These are phyloP conservation scores for Epinephelus malabaricus DNA, from an alignment of 2,797 vertebrate species.

Conservation along the genomic window DNA sequence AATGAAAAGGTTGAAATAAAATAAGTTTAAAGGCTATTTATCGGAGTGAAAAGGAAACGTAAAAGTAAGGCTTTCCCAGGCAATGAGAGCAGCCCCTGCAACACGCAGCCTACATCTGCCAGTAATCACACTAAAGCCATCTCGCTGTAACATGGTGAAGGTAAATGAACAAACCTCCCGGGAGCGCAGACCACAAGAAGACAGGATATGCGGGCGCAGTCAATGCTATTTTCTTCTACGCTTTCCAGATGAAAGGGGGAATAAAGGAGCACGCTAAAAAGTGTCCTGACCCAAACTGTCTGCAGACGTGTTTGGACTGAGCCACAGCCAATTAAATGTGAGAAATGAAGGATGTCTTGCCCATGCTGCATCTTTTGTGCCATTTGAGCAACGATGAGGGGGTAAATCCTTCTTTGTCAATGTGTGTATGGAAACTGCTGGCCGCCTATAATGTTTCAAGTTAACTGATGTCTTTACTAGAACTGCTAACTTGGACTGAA, in stretches of 20 bases:
- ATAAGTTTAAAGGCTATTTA: background rate
- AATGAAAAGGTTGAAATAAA: conserved; percentile 3
- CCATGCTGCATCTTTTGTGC: conserved; percentile 35
- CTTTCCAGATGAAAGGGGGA: conserved; percentile 62
- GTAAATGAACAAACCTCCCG: conserved; percentile 67
- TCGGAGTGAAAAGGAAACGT: conserved; percentile 15
- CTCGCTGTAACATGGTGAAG: conserved; percentile 48
- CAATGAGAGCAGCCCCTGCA: conserved; percentile 6
- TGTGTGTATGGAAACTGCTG: conserved; percentile 29
- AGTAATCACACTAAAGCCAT: conserved; percentile 60
- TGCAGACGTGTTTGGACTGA: conserved; percentile 50
- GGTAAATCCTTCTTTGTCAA: conserved; percentile 35
- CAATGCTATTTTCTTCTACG: conserved; percentile 38
- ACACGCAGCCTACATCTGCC: conserved; percentile 59
- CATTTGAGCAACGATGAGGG: conserved; percentile 31
- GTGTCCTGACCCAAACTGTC: conserved; percentile 64
- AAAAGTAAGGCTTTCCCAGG: background rate
- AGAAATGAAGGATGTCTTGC: conserved; percentile 44
- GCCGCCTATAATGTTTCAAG: conserved; percentile 40
- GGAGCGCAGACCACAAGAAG: conserved; percentile 63
- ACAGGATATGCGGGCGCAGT: conserved; percentile 64
- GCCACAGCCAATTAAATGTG: conserved; percentile 49
- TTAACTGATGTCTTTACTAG: conserved; percentile 42
- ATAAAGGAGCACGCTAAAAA: conserved; percentile 38
- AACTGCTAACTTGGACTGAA: conserved; percentile 43